A percentile compares a stretch with the other conserved stretches of the same genome.
These are phyloP conservation scores for Epistrophella euchroma DNA, from an alignment of 2,888 invertebrate species.

Conservation along the genomic window DNA sequence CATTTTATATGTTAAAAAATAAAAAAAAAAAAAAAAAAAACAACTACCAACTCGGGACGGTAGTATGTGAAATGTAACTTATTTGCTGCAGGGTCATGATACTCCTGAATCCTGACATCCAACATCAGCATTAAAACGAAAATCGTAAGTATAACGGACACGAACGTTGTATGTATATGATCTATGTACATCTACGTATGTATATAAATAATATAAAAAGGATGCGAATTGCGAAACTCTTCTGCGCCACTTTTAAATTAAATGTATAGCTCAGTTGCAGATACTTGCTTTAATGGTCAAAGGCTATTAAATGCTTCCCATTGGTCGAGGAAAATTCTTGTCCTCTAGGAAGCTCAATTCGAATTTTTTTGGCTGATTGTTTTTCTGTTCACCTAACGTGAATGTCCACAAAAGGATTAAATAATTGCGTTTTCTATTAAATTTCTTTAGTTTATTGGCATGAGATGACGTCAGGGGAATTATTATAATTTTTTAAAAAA, in stretches of 20 bases:
- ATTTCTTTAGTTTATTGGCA: too few relatives aligned
- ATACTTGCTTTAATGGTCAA: background rate
- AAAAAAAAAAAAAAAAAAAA: constrained; percentile 9
- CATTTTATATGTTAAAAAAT: constrained; percentile 55
- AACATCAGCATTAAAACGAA: constrained; percentile 58
- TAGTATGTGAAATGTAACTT: constrained; percentile 48
- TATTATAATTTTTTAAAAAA: too few relatives aligned
- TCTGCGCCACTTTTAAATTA: background rate
- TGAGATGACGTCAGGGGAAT: too few relatives aligned
- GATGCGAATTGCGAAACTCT: constrained; percentile 16
- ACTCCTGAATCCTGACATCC: constrained; percentile 25
- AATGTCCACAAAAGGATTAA: too few relatives aligned
- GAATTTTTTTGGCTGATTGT: too few relatives aligned
- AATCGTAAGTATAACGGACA: constrained; percentile 25
- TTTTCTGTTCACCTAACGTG: too few relatives aligned
- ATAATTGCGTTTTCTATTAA: too few relatives aligned
- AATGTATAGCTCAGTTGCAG: background rate
- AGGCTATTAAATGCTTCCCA: too few relatives aligned
- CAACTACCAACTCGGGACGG: constrained; percentile 42
- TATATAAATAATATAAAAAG: background rate
- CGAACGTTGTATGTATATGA: constrained; percentile 8
- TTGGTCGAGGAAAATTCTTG: too few relatives aligned
- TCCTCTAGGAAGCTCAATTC: too few relatives aligned
- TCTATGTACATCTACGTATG: background rate
- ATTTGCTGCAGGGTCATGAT: constrained; percentile 50